These are phyloP conservation scores for Phorcus lineatus DNA, from an alignment of 2,888 invertebrate species.

Conservation along the genomic window DNA sequence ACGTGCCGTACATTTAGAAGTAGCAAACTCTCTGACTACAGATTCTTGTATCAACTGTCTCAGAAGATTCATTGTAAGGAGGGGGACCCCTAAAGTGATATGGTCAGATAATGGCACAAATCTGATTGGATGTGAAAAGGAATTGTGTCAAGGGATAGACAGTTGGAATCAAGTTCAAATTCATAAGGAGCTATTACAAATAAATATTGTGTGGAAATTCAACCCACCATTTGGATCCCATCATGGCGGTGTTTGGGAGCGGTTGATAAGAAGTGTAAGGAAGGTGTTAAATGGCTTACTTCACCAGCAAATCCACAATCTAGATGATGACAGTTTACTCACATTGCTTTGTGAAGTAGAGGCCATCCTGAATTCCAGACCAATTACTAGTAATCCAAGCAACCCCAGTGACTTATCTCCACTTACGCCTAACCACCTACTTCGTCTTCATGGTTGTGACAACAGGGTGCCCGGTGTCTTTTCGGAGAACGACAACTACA, in stretches of 20 bases:
- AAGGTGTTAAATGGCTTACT: background rate
- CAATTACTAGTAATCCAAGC: background rate
- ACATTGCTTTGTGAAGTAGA: background rate
- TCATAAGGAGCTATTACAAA: background rate
- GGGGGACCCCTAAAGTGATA: background rate
- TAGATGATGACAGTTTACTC: background rate
- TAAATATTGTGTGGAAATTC: background rate
- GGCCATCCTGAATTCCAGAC: background rate
- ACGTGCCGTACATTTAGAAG: background rate
- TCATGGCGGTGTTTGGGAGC: background rate
- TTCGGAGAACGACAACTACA: background rate
- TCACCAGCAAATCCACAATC: no score
- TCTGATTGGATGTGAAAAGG: no score
- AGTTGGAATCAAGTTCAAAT: background rate
- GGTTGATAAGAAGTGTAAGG: background rate
- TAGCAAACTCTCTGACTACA: background rate
- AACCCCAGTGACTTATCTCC: background rate
- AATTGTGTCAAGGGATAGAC: background rate
- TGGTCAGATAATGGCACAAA: constrained; percentile 14
- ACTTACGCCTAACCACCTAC: constrained; percentile 21
- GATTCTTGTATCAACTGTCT: background rate
- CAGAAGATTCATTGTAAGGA: background rate
- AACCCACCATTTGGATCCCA: background rate
- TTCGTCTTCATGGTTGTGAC: background rate
- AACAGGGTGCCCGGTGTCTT: constrained; percentile 15